Evolutionary conservation across 2,113 vertebrate species (phyloP), one percentile per base, ranked within the genome.

Genomic region (Regulus satrapa): DNA sequence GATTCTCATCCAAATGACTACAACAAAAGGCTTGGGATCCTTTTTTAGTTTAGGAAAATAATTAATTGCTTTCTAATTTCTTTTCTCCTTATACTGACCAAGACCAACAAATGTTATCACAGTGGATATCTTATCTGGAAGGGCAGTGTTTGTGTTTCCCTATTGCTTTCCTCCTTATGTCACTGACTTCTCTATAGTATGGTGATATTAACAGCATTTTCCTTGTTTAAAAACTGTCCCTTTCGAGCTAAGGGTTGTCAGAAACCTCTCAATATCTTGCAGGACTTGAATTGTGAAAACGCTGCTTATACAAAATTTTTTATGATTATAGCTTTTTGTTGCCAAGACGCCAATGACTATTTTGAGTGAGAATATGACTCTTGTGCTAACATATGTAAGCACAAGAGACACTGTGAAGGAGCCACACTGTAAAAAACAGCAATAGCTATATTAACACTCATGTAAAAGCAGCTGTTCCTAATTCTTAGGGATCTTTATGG

Each of bases 271-370:
- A 24, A 74, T n/a, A n/a, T n/a, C n/a, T 74, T 25, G 46, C 34
- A 77, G 36, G 75, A 68, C 36, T 93, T 73, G 7, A 78, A 63
- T 32, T 92, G 72, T 71, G 75, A 92, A 95, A 92, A 43, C 2
- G 18, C 63, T 83, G 49, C 40, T 94, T 71, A 43, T 16, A 84
- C 1, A 5, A 31, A 12, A 40, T 69, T 52, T 52, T 84, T 62
- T 73, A 73, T 82, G 76, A 91, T 92, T 75, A 94, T 48, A 94
- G 86, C 58, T 75, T 95, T 85, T 55, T 75, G 68, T 74, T 95
- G 91, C 91, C 69, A 87, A 85, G 88, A 89, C 31, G 5, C 59
- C 89, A 93, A 36, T 12, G 19, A 55, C 76, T 89, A 38, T 68
- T 93, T 81, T 84, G 78, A 90, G 68, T 49, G 12, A 81, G 58